These are phyloP conservation scores for Campoplex capitator DNA, from an alignment of 2,888 invertebrate species.

Conservation along the genomic window DNA sequence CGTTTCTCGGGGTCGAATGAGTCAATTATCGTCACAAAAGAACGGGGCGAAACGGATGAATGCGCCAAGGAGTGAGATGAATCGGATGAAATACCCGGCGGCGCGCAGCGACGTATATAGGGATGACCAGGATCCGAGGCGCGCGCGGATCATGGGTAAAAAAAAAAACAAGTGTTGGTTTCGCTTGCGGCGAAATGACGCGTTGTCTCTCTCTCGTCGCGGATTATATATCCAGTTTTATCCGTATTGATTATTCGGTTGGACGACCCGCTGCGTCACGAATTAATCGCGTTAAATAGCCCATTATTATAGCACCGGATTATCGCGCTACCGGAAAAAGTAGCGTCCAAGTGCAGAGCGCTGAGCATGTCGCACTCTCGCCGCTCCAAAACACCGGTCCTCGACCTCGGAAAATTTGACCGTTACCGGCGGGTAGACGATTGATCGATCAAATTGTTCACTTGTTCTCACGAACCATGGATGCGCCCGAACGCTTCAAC, in stretches of 20 bases:
- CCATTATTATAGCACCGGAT: constrained; percentile 20
- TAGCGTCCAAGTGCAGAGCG: constrained; percentile 3
- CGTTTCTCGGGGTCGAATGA: constrained; percentile 68
- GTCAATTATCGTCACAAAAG: constrained; percentile 72
- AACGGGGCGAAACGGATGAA: constrained; percentile 71
- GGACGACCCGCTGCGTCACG: constrained; percentile 53
- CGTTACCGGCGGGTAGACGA: no score
- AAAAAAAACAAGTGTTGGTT: constrained; percentile 32
- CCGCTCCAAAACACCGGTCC: no score
- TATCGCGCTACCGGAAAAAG: constrained; percentile 41
- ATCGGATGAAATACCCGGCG: constrained; percentile 51
- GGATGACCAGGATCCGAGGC: constrained; percentile 10
- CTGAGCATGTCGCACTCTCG: background rate
- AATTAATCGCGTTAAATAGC: constrained; percentile 49
- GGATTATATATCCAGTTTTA: background rate
- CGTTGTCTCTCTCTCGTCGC: background rate
- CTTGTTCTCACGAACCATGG: no score
- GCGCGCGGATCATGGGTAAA: background rate
- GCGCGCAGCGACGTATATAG: constrained; percentile 20
- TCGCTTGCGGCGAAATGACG: constrained; percentile 36
- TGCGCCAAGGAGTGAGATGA: constrained; percentile 67
- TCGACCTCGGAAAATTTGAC: no score
- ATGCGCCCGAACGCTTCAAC: no score
- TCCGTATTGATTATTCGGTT: constrained; percentile 8
- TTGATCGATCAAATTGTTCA: no score